These are phyloP conservation scores for Scaptomyza graminum DNA, from an alignment of 1,140 invertebrate genomes.

Conservation along the genomic window DNA sequence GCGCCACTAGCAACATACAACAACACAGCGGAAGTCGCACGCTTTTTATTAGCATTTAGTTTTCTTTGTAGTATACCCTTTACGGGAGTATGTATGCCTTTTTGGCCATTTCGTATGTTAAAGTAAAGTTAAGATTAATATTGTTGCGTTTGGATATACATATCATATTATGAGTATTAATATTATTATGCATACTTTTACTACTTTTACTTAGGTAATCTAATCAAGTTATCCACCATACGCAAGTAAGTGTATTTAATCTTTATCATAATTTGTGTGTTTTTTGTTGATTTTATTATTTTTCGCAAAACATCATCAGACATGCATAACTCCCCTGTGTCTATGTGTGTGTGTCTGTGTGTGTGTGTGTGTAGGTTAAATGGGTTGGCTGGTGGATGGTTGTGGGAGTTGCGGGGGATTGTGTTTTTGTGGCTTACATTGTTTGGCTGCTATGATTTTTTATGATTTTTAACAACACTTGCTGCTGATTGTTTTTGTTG, in stretches of 20 bases:
- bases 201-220: too few species aligned
- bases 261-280: neutral
- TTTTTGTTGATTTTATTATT: neutral
- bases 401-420: neutral
- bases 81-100: neutral
- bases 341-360: neutral
- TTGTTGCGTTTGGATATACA: too few species aligned
- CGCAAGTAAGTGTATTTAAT: neutral
- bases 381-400: neutral
- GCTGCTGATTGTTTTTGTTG: conserved; percentile 24
- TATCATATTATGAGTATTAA: too few species aligned
- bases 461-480: conserved; percentile 70
- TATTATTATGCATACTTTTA: too few species aligned
- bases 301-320: conserved; percentile 65
- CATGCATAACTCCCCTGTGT: conserved; percentile 62
- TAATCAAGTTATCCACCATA: too few species aligned
- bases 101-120: neutral
- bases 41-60: conserved; percentile 41
- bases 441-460: conserved; percentile 75
- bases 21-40: conserved; percentile 42
- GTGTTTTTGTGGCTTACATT: conserved; percentile 37
- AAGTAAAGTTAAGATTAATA: too few species aligned
- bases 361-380: neutral
- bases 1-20: conserved; percentile 9
- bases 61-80: conserved; percentile 24